Conservation (phyloP, 30 jellyfish, hydroid and myxozoan species). For the Aurelia coerulea region DNA sequence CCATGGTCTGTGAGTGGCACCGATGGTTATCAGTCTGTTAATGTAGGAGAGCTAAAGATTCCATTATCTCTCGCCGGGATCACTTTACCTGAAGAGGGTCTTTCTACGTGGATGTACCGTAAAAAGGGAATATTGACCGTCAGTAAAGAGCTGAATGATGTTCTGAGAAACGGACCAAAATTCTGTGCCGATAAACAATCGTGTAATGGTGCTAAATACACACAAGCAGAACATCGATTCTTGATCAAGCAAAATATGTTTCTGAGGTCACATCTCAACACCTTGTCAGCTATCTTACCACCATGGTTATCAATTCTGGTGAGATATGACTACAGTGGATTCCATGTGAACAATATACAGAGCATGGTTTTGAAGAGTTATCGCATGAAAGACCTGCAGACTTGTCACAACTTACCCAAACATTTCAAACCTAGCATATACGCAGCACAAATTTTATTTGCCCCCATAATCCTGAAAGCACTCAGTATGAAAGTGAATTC, state of each 20-base stretch:
- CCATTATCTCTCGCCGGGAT: constrained; percentile 78
- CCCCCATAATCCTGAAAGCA: constrained; percentile 33
- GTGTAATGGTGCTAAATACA: neutral
- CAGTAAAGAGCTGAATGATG: constrained; percentile 32
- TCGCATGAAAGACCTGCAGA: constrained; percentile 26
- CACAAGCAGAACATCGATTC: constrained; percentile 67
- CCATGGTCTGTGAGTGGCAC: constrained; percentile 66
- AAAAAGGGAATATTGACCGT: constrained; percentile 59
- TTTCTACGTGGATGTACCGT: constrained; percentile 42
- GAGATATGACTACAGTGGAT: constrained; percentile 40
- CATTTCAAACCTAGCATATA: constrained; percentile 14
- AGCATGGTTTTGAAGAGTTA: constrained; percentile 49
- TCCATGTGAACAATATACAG: constrained; percentile 58
- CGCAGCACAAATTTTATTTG: constrained; percentile 24
- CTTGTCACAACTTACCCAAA: constrained; percentile 42
- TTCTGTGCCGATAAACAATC: constrained; percentile 16
- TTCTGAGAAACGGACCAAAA: constrained; percentile 24
- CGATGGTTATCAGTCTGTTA: constrained; percentile 63
- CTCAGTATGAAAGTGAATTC: neutral
- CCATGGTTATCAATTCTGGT: constrained; percentile 41
- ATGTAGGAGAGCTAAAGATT: constrained; percentile 9
- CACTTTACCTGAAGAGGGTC: constrained; percentile 36
- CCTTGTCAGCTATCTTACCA: constrained; percentile 31
- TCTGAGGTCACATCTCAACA: constrained; percentile 28
- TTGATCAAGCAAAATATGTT: constrained; percentile 50